A percentile compares a stretch with the other conserved stretches of the same genome.
Conservation (phyloP, 2,888 invertebrate genomes). For the Agrotis exclamationis region DNA sequence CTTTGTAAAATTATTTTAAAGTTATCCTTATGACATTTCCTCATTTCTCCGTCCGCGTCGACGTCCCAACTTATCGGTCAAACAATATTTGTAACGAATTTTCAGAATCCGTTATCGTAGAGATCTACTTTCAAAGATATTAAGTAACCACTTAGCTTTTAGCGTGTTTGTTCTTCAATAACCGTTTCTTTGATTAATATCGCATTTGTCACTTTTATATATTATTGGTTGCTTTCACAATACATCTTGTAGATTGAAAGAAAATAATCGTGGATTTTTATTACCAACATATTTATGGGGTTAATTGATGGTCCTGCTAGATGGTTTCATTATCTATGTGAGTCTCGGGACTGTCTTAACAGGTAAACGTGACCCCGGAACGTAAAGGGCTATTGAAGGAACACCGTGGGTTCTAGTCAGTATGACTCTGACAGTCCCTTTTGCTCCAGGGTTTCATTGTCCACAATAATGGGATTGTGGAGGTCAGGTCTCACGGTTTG, state of each 20-base stretch:
- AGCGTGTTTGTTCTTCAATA: constrained; percentile 5
- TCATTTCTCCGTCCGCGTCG: background rate
- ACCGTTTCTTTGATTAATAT: constrained; percentile 1
- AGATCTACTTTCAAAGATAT: constrained; percentile 11
- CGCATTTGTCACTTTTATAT: constrained; percentile 14
- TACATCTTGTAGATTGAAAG: background rate
- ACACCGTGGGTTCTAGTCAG: too few species aligned
- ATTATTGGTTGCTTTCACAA: background rate
- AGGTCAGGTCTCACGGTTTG: too few species aligned
- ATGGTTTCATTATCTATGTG: too few species aligned
- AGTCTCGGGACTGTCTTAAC: too few species aligned
- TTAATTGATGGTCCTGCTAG: too few species aligned
- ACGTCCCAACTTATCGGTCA: constrained; percentile 17
- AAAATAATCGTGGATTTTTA: background rate
- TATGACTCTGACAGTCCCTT: too few species aligned
- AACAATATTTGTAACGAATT: background rate
- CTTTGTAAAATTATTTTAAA: background rate
- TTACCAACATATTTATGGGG: too few species aligned
- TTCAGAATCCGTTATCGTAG: constrained; percentile 19
- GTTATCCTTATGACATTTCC: background rate
- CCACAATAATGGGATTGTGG: too few species aligned
- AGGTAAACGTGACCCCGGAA: too few species aligned
- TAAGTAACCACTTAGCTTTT: constrained; percentile 17
- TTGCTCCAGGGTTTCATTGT: too few species aligned
- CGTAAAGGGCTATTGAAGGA: too few species aligned